Percentiles rank a stretch among this genome's conserved stretches.
phyloP scores from a whole-genome alignment of 2,888 invertebrate species.

The Cantharis rustica region DNA sequence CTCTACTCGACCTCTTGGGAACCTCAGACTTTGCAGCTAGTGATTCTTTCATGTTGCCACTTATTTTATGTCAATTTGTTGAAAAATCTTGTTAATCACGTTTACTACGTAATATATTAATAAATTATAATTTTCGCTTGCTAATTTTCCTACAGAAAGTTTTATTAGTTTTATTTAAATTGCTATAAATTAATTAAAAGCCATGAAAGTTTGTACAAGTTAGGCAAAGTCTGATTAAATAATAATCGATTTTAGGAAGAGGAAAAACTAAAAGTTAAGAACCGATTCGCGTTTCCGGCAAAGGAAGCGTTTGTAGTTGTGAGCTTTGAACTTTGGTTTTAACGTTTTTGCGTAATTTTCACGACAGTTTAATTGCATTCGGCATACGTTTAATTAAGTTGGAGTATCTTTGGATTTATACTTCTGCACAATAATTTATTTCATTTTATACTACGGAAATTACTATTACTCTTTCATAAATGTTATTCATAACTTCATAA shows the following conservation, averaged over 20 bases:
- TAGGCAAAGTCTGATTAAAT: slow-evolving; percentile 1
- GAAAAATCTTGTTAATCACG: neutral
- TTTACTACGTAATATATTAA: neutral
- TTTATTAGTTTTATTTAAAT: neutral
- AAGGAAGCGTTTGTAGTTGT: neutral
- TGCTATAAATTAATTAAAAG: neutral
- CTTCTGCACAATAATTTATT: neutral
- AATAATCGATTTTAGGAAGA: neutral
- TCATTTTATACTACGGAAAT: neutral
- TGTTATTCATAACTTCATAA: too few relatives aligned
- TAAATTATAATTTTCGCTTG: neutral
- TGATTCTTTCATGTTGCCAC: slow-evolving; percentile 20
- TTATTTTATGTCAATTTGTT: neutral
- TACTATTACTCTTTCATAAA: too few relatives aligned
- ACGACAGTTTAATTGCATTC: neutral
- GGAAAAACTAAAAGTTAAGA: neutral
- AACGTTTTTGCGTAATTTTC: neutral
- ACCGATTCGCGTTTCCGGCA: neutral
- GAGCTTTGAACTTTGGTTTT: neutral
- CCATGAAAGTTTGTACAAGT: neutral
- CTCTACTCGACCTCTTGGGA: slow-evolving; percentile 24
- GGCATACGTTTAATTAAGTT: neutral
- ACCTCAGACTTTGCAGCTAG: slow-evolving; percentile 24
- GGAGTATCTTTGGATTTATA: neutral
- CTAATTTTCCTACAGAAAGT: neutral